phyloP scores from a whole-genome alignment of 1,140 invertebrate genomes.

The Zaprionus vittiger region DNA sequence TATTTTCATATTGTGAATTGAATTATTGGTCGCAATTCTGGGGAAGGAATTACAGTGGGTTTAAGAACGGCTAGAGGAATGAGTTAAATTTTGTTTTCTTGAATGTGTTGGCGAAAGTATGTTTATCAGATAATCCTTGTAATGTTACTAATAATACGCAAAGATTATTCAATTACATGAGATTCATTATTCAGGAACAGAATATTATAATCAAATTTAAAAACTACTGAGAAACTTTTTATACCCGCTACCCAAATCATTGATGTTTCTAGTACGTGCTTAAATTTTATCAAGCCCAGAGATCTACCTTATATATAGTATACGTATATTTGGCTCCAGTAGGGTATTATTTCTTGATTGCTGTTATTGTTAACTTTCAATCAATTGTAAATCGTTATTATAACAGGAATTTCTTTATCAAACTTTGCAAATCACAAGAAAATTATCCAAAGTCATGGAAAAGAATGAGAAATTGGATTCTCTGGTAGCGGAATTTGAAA shows the following conservation, averaged over 20 bases:
- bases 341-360: neutral
- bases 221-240: too few relatives aligned
- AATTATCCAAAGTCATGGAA: neutral
- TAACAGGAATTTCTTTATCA: neutral
- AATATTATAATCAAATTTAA: too few relatives aligned
- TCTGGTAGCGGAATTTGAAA: neutral
- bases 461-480: neutral
- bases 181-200: too few relatives aligned
- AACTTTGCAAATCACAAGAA: neutral
- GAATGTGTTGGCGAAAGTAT: neutral
- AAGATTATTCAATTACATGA: too few relatives aligned
- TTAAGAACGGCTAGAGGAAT: neutral
- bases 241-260: too few relatives aligned
- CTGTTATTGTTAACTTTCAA: neutral
- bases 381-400: neutral
- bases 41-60: neutral
- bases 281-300: too few relatives aligned
- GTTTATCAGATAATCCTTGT: neutral
- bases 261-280: too few relatives aligned
- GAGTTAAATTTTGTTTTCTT: neutral
- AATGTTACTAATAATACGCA: neutral
- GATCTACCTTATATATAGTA: too few relatives aligned
- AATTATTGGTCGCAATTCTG: neutral
- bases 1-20: constrained; percentile 2
- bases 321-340: too few relatives aligned